Evolutionary conservation across 2,888 invertebrate genomes (phyloP), one percentile per base, ranked within the genome.

Genomic region (Aspidiotus destructor): DNA sequence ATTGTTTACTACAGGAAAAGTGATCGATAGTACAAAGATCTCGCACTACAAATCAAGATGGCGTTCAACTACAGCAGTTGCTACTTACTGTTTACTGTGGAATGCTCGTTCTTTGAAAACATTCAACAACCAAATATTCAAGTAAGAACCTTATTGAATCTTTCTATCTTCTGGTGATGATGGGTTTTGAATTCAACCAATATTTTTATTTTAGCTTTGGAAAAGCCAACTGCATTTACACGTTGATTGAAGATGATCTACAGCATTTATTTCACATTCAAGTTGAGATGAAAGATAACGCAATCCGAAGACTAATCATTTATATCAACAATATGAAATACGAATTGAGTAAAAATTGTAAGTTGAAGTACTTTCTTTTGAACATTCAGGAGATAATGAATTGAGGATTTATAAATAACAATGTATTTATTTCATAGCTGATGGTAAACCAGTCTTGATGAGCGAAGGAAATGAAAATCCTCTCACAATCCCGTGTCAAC

Each of bases 61-160:
- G 41, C 15, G 41, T 6, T 15, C 17, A 13, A 53, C 54, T 16
- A 60, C 58, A 16, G 60, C 68, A n/a, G n/a, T 17, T 73, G 82
- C 86, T 0, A 87, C 87, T 0, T 81, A 83, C 11, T 93, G 93
- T 74, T 83, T 87, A 68, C 84, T 86, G 2, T 93, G 92, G 92
- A 85, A 86, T 40, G 88, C 87, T 44, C 81, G 82, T 15, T 91
- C 92, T 77, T 86, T 86, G 74, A 88, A 90, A 77, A 91, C 92
- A 0, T 92, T 92, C 74, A 92, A 93, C 78, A 90, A 90, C 8
- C 82, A 84, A 73, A 82, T 91, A 60, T 86, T 84, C 74, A 86
- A 85, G 86, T 86, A 78, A 68, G 41, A 55, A 41, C 41, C 16
- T 16, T 57, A 3, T 11, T 2, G 13, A 15, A n/a, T 17, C 16